Base-by-base conservation (phyloP, 2,888 invertebrate genomes). In the Chorisops tibialis region DNA sequence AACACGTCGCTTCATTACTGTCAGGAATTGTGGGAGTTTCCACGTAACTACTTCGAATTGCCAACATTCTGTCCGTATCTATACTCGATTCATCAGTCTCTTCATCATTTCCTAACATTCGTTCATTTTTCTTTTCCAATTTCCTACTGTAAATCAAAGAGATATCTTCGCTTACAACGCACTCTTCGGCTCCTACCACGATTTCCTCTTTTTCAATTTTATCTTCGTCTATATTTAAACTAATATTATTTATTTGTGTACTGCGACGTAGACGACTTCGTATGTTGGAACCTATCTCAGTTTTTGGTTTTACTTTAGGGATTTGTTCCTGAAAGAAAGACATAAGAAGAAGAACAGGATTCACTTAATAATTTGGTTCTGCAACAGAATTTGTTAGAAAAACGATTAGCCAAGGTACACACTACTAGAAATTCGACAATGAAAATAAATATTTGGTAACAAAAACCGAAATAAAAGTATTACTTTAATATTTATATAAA, bases 351-450 rank as follows among this genome's bases (percentile, higher is more conserved):
- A 30, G 43, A 49, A 41, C 56, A 63, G 43, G 5, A 14, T 51
- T 50, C 12, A 24, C 12, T 16, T 45, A 59, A 47, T 19, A 37
- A n/a, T 30, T 35, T 30, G 50, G 6, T 35, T 50, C 18, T 45
- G 11, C 22, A 43, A 58, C n/a, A 58, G 50, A 51, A 30, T 30
- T 51, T 52, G 16, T 37, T 41, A 41, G 62, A 63, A 59, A 59
- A 63, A 63, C 63, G 59, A 59, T 63, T 63, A 63, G 63, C 63
- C 63, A 63, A 63, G 63, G 59, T 39, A 48, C 48, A 62, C 35
- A 18, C 52, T 47, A 54, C 47, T 54, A 35, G 24, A 24, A 22
- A 39, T 38, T 49, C 48, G 47, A 12, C 18, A 47, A 5, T 16
- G 4, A 47, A 16, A 16, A 6, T 21, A 4, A 24, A 3, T 35